Evolutionary conservation across 1,140 invertebrate genomes (phyloP).

Genomic region (Amphibalanus amphitrite): DNA sequence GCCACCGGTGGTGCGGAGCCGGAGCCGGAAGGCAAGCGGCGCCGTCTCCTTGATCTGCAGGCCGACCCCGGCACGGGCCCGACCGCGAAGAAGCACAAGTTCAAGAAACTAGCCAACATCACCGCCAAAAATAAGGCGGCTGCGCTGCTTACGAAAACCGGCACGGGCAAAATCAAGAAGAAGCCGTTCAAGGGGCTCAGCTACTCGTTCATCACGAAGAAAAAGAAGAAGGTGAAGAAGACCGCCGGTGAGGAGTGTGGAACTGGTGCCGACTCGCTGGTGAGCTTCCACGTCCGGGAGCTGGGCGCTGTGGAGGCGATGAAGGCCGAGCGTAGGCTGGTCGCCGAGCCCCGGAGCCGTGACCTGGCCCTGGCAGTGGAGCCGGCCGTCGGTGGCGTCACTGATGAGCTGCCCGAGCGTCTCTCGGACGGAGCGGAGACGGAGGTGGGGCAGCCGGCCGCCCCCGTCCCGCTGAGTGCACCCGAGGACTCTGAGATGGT

Average conservation of each 20-base stretch:
- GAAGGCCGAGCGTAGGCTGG: neutral
- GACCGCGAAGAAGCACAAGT: neutral
- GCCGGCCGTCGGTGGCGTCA: too few species aligned
- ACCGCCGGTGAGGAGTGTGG: neutral
- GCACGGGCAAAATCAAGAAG: conserved; percentile 17
- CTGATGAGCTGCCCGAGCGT: neutral
- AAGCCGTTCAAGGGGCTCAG: conserved; percentile 18
- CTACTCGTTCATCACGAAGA: conserved; percentile 17
- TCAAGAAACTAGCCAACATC: neutral
- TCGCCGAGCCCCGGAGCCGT: too few species aligned
- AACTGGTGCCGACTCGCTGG: conserved; percentile 4
- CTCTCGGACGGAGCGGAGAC: neutral
- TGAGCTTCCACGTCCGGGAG: conserved; percentile 4
- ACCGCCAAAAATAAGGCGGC: neutral
- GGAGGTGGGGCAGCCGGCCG: neutral
- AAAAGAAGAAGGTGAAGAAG: conserved; percentile 11
- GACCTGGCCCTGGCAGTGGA: too few species aligned
- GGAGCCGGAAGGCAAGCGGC: neutral
- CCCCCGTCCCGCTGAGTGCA: conserved; percentile 9
- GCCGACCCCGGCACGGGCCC: too few species aligned
- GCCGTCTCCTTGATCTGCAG: too few species aligned
- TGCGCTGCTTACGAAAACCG: conserved; percentile 4
- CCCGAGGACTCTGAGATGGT: conserved; percentile 18
- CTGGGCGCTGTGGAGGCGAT: conserved; percentile 12
- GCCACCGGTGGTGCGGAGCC: too few species aligned